phyloP scores from a whole-genome alignment of 2,888 invertebrate species.

The Ariolimax columbianus region DNA sequence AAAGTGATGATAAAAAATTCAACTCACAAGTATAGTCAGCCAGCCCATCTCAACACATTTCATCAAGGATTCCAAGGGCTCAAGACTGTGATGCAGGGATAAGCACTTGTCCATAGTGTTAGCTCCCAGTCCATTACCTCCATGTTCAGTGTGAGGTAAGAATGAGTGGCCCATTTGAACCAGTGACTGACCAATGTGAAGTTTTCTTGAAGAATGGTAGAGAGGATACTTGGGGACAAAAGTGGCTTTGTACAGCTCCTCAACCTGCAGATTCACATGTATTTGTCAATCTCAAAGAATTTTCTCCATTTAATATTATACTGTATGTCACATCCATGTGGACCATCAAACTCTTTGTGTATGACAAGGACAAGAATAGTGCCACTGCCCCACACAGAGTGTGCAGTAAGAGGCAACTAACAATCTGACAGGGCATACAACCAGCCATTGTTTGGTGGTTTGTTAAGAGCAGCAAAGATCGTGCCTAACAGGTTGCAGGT shows the following conservation, averaged over 20 bases:
- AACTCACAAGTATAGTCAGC: conserved; percentile 89
- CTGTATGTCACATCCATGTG: too few species aligned
- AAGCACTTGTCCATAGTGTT: conserved; percentile 64
- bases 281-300: neutral
- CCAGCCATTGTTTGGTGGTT: too few species aligned
- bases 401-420: too few species aligned
- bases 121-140: conserved; percentile 11
- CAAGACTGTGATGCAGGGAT: conserved; percentile 78
- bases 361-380: too few species aligned
- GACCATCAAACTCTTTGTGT: too few species aligned
- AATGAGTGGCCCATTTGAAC: conserved; percentile 77
- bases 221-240: conserved; percentile 79
- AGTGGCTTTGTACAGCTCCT: conserved; percentile 74
- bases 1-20: neutral
- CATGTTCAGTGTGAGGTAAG: conserved; percentile 56
- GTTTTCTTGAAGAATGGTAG: conserved; percentile 50
- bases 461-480: too few species aligned
- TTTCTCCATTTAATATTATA: too few species aligned
- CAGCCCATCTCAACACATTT: conserved; percentile 94
- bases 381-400: too few species aligned
- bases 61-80: conserved; percentile 87
- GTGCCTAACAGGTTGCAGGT: too few species aligned
- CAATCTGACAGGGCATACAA: too few species aligned
- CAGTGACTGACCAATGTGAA: conserved; percentile 61
- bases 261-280: conserved; percentile 63